Evolutionary conservation across 2,888 invertebrate genomes (phyloP), one percentile per base, ranked within the genome.

Genomic region (Tenthredo amoena): DNA sequence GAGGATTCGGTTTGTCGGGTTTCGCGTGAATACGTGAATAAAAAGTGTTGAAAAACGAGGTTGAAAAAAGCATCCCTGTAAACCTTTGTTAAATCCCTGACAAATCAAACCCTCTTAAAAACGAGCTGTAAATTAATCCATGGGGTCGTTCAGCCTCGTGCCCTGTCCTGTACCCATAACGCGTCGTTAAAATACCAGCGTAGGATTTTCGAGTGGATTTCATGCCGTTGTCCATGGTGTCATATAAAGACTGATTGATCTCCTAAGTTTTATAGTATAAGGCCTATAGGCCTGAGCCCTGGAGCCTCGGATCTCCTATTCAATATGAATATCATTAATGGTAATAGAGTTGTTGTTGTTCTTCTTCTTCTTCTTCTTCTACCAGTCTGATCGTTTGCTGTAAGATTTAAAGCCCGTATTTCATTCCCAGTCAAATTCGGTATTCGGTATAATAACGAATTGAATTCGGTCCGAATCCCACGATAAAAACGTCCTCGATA

Each of bases 61-160:
- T 37, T 62, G 34, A 62, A 83, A 83, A 71, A 83, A n/a, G n/a
- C 47, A 71, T 71, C 71, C 43, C 68, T 34, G 89, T 89, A 88
- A 90, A 89, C 88, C 90, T 88, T 87, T 88, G 89, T 90, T 87
- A 88, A 88, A 88, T 88, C 87, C 87, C 87, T 86, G 89, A 86
- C 87, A 88, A 90, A 88, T 90, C 88, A 87, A 89, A 89, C 86
- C 85, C 86, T 72, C 72, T 85, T 71, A 71, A 50, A 83, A 90
- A 87, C 71, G 86, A 86, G 86, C 87, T 87, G 87, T 88, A 89
- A 90, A 90, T 91, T 89, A 90, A 91, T 90, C 87, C 88, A 87
- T 50, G 34, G 86, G 84, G 86, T 86, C 86, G 84, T 62, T 82
- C 84, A 84, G 62, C 71, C 81, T 47, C 26, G 26, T 77, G 58